Conservation (phyloP, 2,888 invertebrate genomes). For the Agriopis aurantiaria region DNA sequence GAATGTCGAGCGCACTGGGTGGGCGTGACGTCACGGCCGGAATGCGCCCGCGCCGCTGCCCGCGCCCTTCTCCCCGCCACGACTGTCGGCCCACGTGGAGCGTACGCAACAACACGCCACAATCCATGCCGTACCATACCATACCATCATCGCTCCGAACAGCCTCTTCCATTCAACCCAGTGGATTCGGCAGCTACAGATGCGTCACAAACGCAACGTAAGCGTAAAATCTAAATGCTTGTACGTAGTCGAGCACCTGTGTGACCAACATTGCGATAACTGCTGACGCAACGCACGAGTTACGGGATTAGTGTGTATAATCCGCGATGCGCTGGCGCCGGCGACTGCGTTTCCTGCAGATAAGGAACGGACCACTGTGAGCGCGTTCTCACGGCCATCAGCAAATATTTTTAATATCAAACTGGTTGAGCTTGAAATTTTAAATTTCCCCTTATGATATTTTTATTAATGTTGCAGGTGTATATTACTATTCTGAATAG, state of each 20-base stretch:
- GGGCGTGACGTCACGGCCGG: slow-evolving; percentile 85
- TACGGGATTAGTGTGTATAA: slow-evolving; percentile 67
- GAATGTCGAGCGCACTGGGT: slow-evolving; percentile 83
- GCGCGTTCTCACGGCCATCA: slow-evolving; percentile 61
- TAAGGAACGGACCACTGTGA: slow-evolving; percentile 69
- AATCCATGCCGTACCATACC: slow-evolving; percentile 54
- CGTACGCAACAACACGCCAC: slow-evolving; percentile 67
- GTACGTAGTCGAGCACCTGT: slow-evolving; percentile 30
- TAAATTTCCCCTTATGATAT: background rate
- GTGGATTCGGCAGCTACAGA: slow-evolving; percentile 60
- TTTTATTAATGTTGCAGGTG: background rate
- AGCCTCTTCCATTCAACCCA: slow-evolving; percentile 70
- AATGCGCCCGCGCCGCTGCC: slow-evolving; percentile 78
- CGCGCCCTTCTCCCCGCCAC: slow-evolving; percentile 43
- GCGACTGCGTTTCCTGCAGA: slow-evolving; percentile 78
- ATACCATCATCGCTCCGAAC: slow-evolving; percentile 48
- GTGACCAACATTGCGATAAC: slow-evolving; percentile 20
- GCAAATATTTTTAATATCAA: slow-evolving; percentile 34
- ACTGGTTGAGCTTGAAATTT: slow-evolving; percentile 20
- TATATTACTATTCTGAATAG: background rate
- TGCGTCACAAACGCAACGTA: slow-evolving; percentile 47
- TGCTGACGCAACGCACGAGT: slow-evolving; percentile 56
- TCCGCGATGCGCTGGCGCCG: slow-evolving; percentile 72
- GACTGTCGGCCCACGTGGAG: slow-evolving; percentile 71
- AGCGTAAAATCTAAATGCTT: slow-evolving; percentile 27